These are phyloP conservation scores for Ricordea florida DNA, from an alignment of 92 coral and sea anemone species.

Conservation along the genomic window DNA sequence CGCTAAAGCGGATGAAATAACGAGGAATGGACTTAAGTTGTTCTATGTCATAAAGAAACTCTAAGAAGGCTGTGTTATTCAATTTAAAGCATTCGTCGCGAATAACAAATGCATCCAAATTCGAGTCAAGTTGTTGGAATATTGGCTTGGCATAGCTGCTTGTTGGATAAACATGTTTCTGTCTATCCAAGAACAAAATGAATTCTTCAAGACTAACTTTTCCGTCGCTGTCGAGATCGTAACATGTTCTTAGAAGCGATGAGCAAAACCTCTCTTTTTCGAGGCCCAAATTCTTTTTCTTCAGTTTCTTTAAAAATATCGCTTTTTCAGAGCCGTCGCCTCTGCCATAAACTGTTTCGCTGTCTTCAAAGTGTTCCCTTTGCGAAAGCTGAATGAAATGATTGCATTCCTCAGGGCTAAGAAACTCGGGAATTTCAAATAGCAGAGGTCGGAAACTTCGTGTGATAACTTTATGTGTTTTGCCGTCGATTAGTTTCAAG, in stretches of 20 bases:
- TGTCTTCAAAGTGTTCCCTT: slow-evolving; percentile 2
- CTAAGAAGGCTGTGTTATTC: background rate
- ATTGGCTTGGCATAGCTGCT: slow-evolving; percentile 29
- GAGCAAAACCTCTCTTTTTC: background rate
- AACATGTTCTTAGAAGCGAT: background rate
- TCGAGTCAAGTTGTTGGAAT: slow-evolving; percentile 16
- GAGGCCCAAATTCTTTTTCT: background rate
- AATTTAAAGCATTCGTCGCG: slow-evolving; percentile 9
- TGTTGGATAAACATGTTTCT: slow-evolving; percentile 17
- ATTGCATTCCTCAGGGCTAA: slow-evolving; percentile 31
- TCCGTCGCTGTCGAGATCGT: background rate
- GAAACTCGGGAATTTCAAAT: slow-evolving; percentile 44
- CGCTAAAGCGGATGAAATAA: slow-evolving; percentile 39
- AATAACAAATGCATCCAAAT: slow-evolving; percentile 6
- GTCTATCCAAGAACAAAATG: slow-evolving; percentile 9
- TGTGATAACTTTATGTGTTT: slow-evolving; percentile 16
- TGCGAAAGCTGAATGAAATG: slow-evolving; percentile 16
- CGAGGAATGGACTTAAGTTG: slow-evolving; percentile 24
- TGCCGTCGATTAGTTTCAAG: slow-evolving; percentile 4
- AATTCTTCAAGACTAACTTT: slow-evolving; percentile 18
- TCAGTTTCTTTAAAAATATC: background rate
- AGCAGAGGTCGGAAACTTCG: slow-evolving; percentile 31
- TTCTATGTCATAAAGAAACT: slow-evolving; percentile 18
- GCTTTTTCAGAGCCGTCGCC: background rate
- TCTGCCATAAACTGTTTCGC: slow-evolving; percentile 28